These are phyloP conservation scores for Pelochelys cantorii DNA, from an alignment of 2,797 vertebrate species.

Conservation along the genomic window DNA sequence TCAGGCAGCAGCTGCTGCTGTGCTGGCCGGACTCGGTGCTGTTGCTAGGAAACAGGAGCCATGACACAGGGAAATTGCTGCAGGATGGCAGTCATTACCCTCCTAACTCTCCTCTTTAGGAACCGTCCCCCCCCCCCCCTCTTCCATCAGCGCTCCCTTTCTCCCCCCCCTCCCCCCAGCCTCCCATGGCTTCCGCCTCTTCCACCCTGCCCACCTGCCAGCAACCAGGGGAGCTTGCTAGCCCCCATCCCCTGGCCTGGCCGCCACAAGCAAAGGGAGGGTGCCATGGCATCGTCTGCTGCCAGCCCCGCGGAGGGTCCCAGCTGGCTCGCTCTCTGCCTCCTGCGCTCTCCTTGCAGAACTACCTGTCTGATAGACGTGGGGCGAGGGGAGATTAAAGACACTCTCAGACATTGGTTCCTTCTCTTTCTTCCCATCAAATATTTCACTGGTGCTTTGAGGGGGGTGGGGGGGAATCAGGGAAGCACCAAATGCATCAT, in stretches of 20 bases:
- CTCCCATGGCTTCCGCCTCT: not conserved
- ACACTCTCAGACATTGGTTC: not conserved
- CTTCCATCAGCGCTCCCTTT: conserved; percentile 3
- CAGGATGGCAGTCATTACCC: conserved; percentile 77
- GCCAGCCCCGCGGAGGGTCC: not conserved
- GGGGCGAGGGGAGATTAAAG: not conserved
- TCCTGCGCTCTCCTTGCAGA: not conserved
- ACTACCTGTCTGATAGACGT: conserved; percentile 53
- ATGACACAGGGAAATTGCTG: conserved; percentile 83
- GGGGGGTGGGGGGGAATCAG: not conserved
- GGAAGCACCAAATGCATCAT: too few relatives aligned
- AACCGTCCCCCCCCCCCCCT: conserved; percentile 6
- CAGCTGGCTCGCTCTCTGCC: not conserved
- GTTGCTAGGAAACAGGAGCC: conserved; percentile 83
- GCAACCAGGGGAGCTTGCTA: not conserved
- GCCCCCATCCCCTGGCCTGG: not conserved
- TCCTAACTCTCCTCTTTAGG: conserved; percentile 43
- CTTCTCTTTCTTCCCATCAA: not conserved
- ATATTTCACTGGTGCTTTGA: not conserved
- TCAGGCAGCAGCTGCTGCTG: conserved; percentile 28
- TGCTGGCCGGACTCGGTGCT: conserved; percentile 69
- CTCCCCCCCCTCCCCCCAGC: not conserved
- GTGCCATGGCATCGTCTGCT: not conserved
- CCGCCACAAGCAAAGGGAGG: not conserved
- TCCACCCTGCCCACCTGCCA: not conserved